A percentile compares a stretch with the other conserved stretches of the same genome.
Conservation (phyloP, 2,113 vertebrate genomes). For the Sporophila hypoxantha region DNA sequence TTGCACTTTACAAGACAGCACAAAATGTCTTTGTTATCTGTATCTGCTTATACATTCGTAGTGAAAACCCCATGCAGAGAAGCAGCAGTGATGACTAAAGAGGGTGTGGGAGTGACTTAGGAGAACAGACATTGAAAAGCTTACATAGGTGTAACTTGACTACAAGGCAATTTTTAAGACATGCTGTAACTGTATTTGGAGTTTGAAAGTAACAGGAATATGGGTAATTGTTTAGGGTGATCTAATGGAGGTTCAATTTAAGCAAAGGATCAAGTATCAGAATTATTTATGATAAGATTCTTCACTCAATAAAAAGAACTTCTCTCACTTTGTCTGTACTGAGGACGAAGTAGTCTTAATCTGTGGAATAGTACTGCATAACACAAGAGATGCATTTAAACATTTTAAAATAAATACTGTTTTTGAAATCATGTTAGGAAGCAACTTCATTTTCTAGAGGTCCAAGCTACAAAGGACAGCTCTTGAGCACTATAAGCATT, state of each 20-base stretch:
- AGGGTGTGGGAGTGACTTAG: neutral
- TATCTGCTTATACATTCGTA: neutral
- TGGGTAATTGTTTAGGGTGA: neutral
- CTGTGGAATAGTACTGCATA: neutral
- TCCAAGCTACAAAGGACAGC: neutral
- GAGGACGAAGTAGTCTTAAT: neutral
- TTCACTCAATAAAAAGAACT: neutral
- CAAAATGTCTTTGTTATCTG: neutral
- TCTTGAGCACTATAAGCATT: neutral
- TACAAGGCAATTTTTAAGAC: neutral
- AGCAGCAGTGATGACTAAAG: neutral
- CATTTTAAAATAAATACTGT: neutral
- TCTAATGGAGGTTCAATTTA: neutral
- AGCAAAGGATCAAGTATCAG: neutral
- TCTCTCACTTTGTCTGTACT: neutral
- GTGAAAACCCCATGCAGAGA: neutral
- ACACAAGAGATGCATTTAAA: neutral
- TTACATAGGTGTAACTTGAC: neutral
- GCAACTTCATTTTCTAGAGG: neutral
- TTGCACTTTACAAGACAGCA: neutral
- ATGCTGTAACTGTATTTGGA: neutral
- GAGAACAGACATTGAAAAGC: neutral
- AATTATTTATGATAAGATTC: neutral
- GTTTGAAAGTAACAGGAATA: neutral
- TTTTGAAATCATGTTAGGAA: neutral